Evolutionary conservation across 1,140 invertebrate species (phyloP).

Genomic region (Aphelinus certus): DNA sequence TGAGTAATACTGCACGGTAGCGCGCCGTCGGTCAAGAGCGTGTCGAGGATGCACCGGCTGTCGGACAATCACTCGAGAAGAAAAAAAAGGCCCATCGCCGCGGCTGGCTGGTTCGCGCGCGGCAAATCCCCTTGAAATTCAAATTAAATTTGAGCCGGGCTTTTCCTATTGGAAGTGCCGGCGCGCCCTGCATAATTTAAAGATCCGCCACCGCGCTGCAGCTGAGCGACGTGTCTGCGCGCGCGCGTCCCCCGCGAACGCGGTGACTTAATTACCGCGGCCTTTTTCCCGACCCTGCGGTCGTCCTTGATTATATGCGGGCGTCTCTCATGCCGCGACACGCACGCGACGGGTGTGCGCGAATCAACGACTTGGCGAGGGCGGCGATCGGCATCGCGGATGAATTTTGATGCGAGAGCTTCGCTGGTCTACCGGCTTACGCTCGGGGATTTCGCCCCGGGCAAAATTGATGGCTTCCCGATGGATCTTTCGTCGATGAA

Average conservation of each 20-base stretch:
- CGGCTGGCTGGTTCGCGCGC: no score
- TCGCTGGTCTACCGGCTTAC: neutral
- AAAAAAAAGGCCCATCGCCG: no score
- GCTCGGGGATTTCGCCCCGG: neutral
- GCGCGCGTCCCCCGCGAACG: no score
- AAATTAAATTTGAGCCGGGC: conserved; percentile 22
- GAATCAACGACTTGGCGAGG: neutral
- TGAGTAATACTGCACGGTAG: no score
- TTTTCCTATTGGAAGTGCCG: no score
- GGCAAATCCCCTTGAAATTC: conserved; percentile 7
- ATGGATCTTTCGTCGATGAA: neutral
- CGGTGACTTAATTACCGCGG: neutral
- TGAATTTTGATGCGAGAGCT: neutral
- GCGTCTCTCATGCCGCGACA: neutral
- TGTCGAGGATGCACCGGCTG: no score
- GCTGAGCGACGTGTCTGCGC: no score
- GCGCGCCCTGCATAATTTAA: conserved; percentile 23
- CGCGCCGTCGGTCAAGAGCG: no score
- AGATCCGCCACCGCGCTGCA: neutral
- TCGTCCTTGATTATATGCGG: conserved; percentile 12
- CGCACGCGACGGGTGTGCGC: no score
- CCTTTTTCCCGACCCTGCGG: neutral
- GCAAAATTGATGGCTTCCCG: neutral
- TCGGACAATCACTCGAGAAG: no score
- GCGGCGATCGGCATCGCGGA: neutral